Evolutionary conservation across 2,888 invertebrate genomes (phyloP), one percentile per base, ranked within the genome.

Genomic region (Lepidochitona cinerea): DNA sequence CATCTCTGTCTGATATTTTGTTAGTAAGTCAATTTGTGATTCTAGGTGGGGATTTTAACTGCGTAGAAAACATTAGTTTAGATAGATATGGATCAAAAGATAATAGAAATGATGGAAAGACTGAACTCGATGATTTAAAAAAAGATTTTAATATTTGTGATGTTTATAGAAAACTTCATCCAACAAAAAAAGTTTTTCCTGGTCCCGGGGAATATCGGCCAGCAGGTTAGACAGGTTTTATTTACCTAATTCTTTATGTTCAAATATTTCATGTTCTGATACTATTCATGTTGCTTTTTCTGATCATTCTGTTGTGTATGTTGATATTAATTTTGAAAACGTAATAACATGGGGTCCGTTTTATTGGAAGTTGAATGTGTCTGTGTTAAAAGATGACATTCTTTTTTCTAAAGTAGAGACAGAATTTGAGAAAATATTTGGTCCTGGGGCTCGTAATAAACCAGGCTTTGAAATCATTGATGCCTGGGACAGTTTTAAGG

Each of bases 31-130:
- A 69, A n/a, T 32, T 69, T 32, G 9, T 77, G 0, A 64, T 73
- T 29, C 12, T 77, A 29, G 36, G 26, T 69, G 76, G 76, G n/a
- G 76, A 76, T 66, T 76, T 72, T 70, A 76, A 76, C 67, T 76
- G 53, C 67, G 70, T 76, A 41, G 65, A 65, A 26, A 71, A 74
- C 54, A 66, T 71, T 23, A 14, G 36, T 0, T 54, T 74, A 1
- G 72, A 76, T 35, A 74, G 73, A 66, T n/a, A 73, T 32, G 75
- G 75, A 23, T 69, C 73, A n/a, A 71, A 72, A 41, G 29, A 36
- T 26, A 65, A 73, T 26, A n/a, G n/a, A n/a, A 68, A 52, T 29
- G 41, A 33, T 33, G 74, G 59, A 1, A 26, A 66, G 23, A 49
- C 68, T 23, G 68, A 52, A 32, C 70, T 77, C 41, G 66, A 65